These are phyloP conservation scores for Limanda limanda DNA, from an alignment of 2,113 vertebrate species.

Conservation along the genomic window DNA sequence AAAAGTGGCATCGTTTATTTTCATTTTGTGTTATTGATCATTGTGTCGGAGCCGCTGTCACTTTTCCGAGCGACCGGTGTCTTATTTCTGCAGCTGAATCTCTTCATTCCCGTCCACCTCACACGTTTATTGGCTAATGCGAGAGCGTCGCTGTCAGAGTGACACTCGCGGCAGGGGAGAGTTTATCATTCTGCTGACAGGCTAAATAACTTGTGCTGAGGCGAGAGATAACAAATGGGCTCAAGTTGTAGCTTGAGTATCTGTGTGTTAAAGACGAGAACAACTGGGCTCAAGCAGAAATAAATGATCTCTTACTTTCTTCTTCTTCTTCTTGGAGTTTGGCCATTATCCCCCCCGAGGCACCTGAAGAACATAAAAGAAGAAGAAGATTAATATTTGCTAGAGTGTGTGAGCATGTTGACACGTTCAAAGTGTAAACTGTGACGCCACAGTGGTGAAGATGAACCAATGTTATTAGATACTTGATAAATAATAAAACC, in stretches of 20 bases:
- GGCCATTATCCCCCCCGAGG: constrained; percentile 26
- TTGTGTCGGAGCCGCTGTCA: constrained; percentile 29
- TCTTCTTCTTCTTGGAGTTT: constrained; percentile 29
- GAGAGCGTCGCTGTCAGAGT: constrained; percentile 55
- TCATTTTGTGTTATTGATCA: constrained; percentile 55
- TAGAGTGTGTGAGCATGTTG: background rate
- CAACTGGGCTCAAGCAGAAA: constrained; percentile 71
- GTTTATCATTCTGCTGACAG: constrained; percentile 83
- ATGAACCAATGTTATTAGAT: background rate
- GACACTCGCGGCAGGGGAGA: constrained; percentile 73
- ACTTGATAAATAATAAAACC: too few relatives aligned
- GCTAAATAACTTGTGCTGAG: constrained; percentile 79
- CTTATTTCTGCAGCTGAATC: constrained; percentile 59
- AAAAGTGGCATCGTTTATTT: constrained; percentile 30
- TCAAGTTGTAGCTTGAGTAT: constrained; percentile 75
- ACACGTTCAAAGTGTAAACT: background rate
- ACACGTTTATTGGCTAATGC: constrained; percentile 67
- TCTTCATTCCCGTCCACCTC: constrained; percentile 50
- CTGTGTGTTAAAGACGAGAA: constrained; percentile 78
- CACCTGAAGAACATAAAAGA: constrained; percentile 23
- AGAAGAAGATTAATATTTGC: constrained; percentile 9
- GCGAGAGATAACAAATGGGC: constrained; percentile 83
- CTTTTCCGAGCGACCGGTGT: constrained; percentile 32
- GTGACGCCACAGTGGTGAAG: background rate
- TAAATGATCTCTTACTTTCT: constrained; percentile 30